Base-by-base conservation (phyloP, 2,888 invertebrate species). In the Dolomedes plantarius region DNA sequence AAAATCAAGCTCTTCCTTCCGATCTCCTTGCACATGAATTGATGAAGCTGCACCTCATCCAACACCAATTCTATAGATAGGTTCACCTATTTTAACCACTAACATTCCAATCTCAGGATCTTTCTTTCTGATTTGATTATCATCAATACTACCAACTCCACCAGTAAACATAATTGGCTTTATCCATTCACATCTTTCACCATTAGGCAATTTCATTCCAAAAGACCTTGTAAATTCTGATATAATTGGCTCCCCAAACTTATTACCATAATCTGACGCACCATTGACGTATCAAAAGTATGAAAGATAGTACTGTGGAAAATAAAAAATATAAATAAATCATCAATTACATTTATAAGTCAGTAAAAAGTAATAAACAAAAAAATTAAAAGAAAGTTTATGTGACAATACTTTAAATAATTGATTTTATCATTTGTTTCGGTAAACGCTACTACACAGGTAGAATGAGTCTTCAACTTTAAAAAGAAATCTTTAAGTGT, bases 101-200 rank as follows among this genome's bases (percentile, higher is more conserved):
- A 96, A 93, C 95, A 97, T 97, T 13, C 95, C 96, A 92, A 94
- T 94, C 90, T 94, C 92, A 0, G 98, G 95, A 73, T 93, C 92
- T 62, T 94, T 91, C 92, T 98, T 98, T 72, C 94, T 92, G 0
- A 95, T 94, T 95, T 97, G 96, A 31, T 92, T 91, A 1, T 95
- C 94, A 87, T 97, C 96, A 94, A 99, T 95, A 76, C 95, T 95
- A 1, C 99, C 99, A 88, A 99, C 94, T 31, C 99, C 98, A 68
- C 96, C 99, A 90, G 97, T 98, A 91, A 99, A 99, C 98, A 99
- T 98, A 85, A 99, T 98, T 0, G 99, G 99, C 91, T 99, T 99
- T 13, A 99, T 95, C 93, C 96, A 99, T 91, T 99, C 99, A 79
- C 95, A 94, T 80, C 98, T 93, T 88, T 94, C 93, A 0, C 93